Evolutionary conservation across 2,888 invertebrate species (phyloP), one percentile per base, ranked within the genome.

Genomic region (Cremastinae sp.): DNA sequence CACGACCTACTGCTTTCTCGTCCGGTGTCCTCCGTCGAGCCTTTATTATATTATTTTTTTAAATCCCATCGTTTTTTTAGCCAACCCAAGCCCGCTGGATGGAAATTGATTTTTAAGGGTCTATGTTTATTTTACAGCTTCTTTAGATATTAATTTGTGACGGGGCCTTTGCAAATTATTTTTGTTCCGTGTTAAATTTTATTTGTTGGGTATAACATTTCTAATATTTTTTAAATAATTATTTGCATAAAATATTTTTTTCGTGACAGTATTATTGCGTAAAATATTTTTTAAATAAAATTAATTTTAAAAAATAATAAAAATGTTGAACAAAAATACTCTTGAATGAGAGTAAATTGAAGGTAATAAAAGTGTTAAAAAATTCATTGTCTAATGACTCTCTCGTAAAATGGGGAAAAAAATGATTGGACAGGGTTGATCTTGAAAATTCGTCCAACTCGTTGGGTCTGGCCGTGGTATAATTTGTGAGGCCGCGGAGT

Each of bases 401-500:
- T 41, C 12, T 41, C 12, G 41, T 41, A n/a, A 41, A 9, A 41
- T 2, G 2, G 41, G 1, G 12, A 41, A 41, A 12, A 12, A 12
- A 41, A 41, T 41, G 2, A 41, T 41, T 41, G 1, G 2, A 5
- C 41, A n/a, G n/a, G n/a, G 41, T 2, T 41, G n/a, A 12, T 12
- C n/a, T 9, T 28, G 2, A 5, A 28, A 28, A 28, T 28, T 28
- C 28, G 28, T 28, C 28, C 65, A 20, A 53, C n/a, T n/a, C 53
- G 38, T 51, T 12, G 16, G 28, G 28, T 28, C 28, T 28, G 28
- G 28, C 28, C 2, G 28, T 9, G 34, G 41, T 47, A 34, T 18
- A 45, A 45, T 56, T 47, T 54, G 16, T 34, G 14, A n/a, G n/a
- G 9, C n/a, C n/a, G 54, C n/a, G 56, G 34, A 38, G 56, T 16